Percentiles rank a stretch among this genome's conserved stretches.
These are phyloP conservation scores for Mythimna ferrago DNA, from an alignment of 2,888 invertebrate species.

Conservation along the genomic window DNA sequence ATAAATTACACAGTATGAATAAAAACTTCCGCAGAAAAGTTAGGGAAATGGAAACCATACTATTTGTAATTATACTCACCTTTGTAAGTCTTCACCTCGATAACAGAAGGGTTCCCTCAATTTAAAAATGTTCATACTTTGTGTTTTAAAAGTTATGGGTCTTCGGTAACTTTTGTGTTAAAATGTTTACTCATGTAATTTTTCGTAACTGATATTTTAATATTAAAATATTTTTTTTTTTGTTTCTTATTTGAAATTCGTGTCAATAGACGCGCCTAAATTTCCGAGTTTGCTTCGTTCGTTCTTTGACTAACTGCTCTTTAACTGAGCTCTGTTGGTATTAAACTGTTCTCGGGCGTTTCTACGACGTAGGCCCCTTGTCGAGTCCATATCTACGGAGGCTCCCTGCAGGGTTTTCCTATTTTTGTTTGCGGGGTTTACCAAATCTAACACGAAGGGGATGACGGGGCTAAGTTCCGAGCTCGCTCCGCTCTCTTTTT, in stretches of 20 bases:
- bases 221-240: slow-evolving; percentile 16
- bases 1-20: slow-evolving; percentile 9
- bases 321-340: too few relatives aligned
- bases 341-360: too few relatives aligned
- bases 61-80: slow-evolving; percentile 54
- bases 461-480: too few relatives aligned
- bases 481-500: too few relatives aligned
- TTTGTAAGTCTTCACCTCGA: slow-evolving; percentile 48
- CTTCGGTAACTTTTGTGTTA: not conserved
- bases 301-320: too few relatives aligned
- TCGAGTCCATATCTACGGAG: too few relatives aligned
- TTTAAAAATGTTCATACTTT: slow-evolving; percentile 32
- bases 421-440: too few relatives aligned
- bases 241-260: not conserved
- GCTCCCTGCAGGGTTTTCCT: too few relatives aligned
- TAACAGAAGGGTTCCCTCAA: slow-evolving; percentile 39
- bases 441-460: too few relatives aligned
- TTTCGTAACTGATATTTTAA: slow-evolving; percentile 6
- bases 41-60: slow-evolving; percentile 35
- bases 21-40: slow-evolving; percentile 22
- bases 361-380: too few relatives aligned
- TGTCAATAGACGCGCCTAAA: not conserved
- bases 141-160: slow-evolving; percentile 12
- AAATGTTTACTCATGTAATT: slow-evolving; percentile 1
- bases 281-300: too few relatives aligned